Conservation (phyloP, 2,888 invertebrate genomes). For the Ennomos fuscantarius region DNA sequence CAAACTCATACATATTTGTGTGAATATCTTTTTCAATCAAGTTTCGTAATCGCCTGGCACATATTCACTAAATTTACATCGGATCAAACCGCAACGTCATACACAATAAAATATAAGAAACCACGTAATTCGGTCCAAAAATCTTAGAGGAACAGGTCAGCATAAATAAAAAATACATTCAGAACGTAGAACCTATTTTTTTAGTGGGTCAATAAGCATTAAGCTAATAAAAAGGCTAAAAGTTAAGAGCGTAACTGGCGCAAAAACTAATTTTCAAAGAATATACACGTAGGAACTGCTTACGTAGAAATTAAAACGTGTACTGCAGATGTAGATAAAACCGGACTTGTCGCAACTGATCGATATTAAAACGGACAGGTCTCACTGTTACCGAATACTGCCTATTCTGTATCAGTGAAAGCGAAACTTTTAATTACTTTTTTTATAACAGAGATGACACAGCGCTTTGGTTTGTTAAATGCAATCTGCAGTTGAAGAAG, state of each 20-base stretch:
- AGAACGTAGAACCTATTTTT: no score
- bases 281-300: constrained; percentile 33
- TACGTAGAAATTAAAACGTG: constrained; percentile 41
- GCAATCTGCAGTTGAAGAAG: constrained; percentile 58
- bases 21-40: no score
- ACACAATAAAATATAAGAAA: no score
- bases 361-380: constrained; percentile 66
- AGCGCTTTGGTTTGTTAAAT: constrained; percentile 59
- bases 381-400: constrained; percentile 74
- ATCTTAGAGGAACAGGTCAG: no score
- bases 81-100: no score
- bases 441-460: constrained; percentile 76
- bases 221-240: constrained; percentile 21
- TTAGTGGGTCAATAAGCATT: neutral
- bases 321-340: constrained; percentile 53
- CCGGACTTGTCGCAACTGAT: constrained; percentile 70
- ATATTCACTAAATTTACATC: no score
- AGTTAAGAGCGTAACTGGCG: constrained; percentile 30
- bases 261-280: constrained; percentile 31
- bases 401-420: constrained; percentile 74
- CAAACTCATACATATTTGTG: no score
- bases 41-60: no score
- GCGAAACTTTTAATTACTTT: constrained; percentile 79
- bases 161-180: no score
- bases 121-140: no score